Conservation (phyloP, 1,140 invertebrate genomes). For the Rhyzopertha dominica region DNA sequence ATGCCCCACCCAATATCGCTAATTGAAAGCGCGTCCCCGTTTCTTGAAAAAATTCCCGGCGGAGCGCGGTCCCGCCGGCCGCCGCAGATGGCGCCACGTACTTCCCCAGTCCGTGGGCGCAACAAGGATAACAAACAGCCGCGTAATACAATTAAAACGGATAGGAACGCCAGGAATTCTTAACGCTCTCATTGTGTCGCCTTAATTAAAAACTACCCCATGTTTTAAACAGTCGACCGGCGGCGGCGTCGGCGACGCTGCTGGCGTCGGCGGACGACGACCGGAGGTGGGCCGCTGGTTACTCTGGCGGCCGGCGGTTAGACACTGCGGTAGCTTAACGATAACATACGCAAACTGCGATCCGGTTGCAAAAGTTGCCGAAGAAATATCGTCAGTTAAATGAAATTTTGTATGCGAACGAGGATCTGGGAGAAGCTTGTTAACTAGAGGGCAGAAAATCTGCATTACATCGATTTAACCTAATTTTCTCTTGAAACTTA, state of each 20-base stretch:
- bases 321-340: constrained; percentile 39
- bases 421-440: background rate
- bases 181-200: constrained; percentile 41
- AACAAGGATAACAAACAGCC: constrained; percentile 29
- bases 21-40: constrained; percentile 43
- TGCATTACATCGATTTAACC: no score
- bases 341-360: constrained; percentile 38
- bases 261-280: constrained; percentile 3
- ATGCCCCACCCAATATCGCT: constrained; percentile 42
- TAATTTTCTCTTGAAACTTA: no score
- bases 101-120: background rate
- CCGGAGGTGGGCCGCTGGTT: constrained; percentile 22
- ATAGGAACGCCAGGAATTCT: constrained; percentile 43
- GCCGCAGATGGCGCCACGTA: no score
- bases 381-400: constrained; percentile 27
- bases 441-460: no score
- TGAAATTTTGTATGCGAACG: constrained; percentile 17
- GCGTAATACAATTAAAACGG: constrained; percentile 40
- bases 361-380: constrained; percentile 18
- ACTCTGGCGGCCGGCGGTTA: constrained; percentile 37
- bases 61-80: no score
- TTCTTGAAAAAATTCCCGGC: no score
- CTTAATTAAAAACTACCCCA: constrained; percentile 46
- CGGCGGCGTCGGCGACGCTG: constrained; percentile 6
- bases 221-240: constrained; percentile 29